Base-by-base conservation (phyloP, 2,113 vertebrate genomes). In the Hemibagrus wyckioides region DNA sequence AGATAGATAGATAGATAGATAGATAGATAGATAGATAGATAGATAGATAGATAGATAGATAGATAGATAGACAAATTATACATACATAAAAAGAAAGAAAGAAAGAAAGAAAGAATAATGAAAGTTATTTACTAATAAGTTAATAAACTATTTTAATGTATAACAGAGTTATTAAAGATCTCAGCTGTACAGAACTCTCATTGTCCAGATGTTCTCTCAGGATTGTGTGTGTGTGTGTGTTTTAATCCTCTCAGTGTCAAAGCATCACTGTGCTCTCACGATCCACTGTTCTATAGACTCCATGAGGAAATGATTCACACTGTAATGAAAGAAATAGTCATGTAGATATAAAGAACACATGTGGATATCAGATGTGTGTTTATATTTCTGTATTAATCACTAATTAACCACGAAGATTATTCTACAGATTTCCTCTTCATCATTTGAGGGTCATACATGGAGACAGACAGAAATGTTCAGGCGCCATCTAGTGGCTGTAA, bases 161-260 rank as follows among this genome's bases (percentile, higher is more conserved):
- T 48, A 48, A 48, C 44, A 48, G 44, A 48, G 0, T 7, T 7
- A 48, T 2, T 48, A 48, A 48, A 48, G 44, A 48, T 48, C 44
- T 48, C 44, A 5, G 44, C 44, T 19, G 17, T 13, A 56, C 54
- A 56, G 54, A 56, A 56, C 11, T 41, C 69, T 25, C 36, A 73
- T 15, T 23, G 23, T 76, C 73, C 73, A 76, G 73, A 76, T 76
- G 41, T 76, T 76, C 73, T 28, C 39, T 48, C 73, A 76, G 44
- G 25, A 75, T 69, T 36, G 17, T 69, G 30, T 15, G 36, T 36
- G 33, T 41, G 44, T 23, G 39, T 75, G 17, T 75, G 23, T 75
- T 75, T 75, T 10, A 10, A 21, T 39, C 23, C 21, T 73, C 50
- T 84, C 17, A 48, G 15, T 28, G 65, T 44, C 30, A 39, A n/a